Percentiles rank a stretch among this genome's conserved stretches.
Evolutionary conservation across 2,113 vertebrate species (phyloP).

Genomic region (Pomatostomus ruficeps): DNA sequence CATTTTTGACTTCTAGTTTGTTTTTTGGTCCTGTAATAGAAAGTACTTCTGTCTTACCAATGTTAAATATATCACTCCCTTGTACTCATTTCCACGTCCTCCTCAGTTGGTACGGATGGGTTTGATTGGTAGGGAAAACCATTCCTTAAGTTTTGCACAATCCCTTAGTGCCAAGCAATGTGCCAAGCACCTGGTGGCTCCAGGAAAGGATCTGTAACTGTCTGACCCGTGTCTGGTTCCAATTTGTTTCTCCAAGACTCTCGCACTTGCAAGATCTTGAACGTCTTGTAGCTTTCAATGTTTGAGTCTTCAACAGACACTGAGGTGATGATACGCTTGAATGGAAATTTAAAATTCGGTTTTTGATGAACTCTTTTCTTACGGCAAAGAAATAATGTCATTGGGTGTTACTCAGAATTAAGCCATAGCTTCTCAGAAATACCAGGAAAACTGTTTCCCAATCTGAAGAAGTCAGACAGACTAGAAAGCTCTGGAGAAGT

Average conservation of each 20-base stretch:
- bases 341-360: neutral
- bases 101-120: accelerated
- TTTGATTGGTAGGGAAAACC: neutral
- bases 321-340: neutral
- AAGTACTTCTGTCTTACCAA: neutral
- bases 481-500: neutral
- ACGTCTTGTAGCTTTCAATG: neutral
- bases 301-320: neutral
- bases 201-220: neutral
- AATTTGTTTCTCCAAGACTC: neutral
- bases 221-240: accelerated
- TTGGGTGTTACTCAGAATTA: neutral
- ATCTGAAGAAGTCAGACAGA: neutral
- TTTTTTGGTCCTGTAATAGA: neutral
- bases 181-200: neutral
- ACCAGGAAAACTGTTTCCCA: neutral
- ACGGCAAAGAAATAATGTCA: neutral
- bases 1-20: neutral
- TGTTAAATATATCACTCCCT: neutral
- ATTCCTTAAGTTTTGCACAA: neutral
- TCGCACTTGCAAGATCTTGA: neutral
- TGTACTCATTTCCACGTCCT: neutral
- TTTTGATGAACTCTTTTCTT: neutral
- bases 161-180: neutral
- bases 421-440: neutral